Evolutionary conservation across 2,113 vertebrate species (phyloP), one percentile per base, ranked within the genome.

Genomic region (Gavialis gangeticus): DNA sequence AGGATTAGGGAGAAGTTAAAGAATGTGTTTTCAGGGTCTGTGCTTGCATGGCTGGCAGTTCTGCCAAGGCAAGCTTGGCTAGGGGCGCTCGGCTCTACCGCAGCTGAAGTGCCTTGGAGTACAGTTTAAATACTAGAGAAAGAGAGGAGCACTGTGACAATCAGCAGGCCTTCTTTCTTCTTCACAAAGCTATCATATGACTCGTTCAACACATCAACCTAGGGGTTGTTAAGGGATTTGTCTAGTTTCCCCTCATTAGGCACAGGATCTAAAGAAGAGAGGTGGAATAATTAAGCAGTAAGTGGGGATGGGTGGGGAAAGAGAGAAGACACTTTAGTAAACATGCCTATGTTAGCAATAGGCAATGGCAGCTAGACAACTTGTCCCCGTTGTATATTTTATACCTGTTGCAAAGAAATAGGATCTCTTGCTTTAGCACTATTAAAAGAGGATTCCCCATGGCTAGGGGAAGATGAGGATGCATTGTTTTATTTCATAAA

Each of bases 401-500:
- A 67, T 67, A n/a, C n/a, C 28, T 82, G 67, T 54, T 93, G 82
- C n/a, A 85, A 92, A 95, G 59, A 90, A 95, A 64, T 5, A 60
- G 54, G 59, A 69, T 37, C 82, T 15, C 3, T 67, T 87, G 66
- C 79, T 95, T 73, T 7, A 9, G 9, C 46, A 2, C 9, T 34
- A 17, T 63, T 54, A 80, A 69, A 84, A 79, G 21, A 90, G 76
- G 14, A n/a, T 27, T 81, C 25, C 82, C 93, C 88, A 3, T 25
- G 17, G 57, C 25, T 28, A 30, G 56, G 19, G 56, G 19, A 57
- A 84, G 58, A 24, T 94, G 88, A 89, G 77, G 87, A 75, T 24
- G 64, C 60, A 28, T 91, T 75, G 82, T 18, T 66, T 82, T 2
- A 37, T 71, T 91, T 93, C 46, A 46, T 46, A 86, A 89, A 95